Conservation (phyloP, 2,888 invertebrate genomes). For the Biston stratarius region DNA sequence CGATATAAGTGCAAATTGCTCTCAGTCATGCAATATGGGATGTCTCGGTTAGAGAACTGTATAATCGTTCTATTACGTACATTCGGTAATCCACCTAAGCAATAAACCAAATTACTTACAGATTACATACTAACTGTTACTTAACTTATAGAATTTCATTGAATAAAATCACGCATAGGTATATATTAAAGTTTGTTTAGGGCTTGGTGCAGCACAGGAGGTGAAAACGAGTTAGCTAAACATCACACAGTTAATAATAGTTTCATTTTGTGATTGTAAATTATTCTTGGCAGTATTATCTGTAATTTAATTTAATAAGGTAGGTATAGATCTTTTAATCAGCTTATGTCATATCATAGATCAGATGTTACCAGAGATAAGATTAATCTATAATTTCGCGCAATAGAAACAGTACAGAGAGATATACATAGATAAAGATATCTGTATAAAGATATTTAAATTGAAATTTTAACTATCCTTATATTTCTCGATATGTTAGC, state of each 20-base stretch:
- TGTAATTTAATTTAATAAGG: background rate
- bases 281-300: no score
- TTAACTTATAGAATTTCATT: slow-evolving; percentile 26
- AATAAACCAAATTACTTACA: slow-evolving; percentile 29
- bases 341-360: no score
- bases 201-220: background rate
- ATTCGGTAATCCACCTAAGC: slow-evolving; percentile 28
- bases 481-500: no score
- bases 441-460: no score
- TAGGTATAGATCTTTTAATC: no score
- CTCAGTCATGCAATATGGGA: slow-evolving; percentile 25
- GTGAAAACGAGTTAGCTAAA: slow-evolving; percentile 5
- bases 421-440: no score
- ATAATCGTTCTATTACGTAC: slow-evolving; percentile 35
- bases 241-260: background rate
- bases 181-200: background rate
- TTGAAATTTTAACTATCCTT: no score
- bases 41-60: slow-evolving; percentile 18
- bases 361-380: no score
- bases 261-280: no score
- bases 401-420: no score
- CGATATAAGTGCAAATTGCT: slow-evolving; percentile 22
- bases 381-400: no score
- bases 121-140: slow-evolving; percentile 26
- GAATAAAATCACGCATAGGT: slow-evolving; percentile 4